Evolutionary conservation across 2,888 invertebrate genomes (phyloP), one percentile per base, ranked within the genome.

Genomic region (Mellilla xanthometata): DNA sequence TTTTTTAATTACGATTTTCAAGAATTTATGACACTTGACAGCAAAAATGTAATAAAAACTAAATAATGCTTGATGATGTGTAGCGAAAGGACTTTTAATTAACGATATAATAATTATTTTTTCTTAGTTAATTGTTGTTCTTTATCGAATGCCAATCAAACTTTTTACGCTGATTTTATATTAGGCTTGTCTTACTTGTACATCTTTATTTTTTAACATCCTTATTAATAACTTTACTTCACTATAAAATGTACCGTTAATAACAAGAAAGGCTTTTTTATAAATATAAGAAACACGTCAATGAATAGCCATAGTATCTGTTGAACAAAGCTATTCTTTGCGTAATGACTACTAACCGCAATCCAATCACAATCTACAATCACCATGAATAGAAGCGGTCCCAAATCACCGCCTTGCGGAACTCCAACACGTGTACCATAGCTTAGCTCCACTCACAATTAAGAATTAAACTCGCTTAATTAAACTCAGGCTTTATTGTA

Each of bases 381-480:
- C 65, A 80, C 84, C 81, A 80, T 76, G 69, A 78, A 81, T 78
- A 66, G 72, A 65, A 68, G 43, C 46, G 67, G 68, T 59, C 70
- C 68, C 65, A 68, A 61, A 60, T 56, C 50, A 54, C 63, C 60
- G 63, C 77, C 76, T 74, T 74, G 78, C 59, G 75, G 68, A 71
- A 76, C 78, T 61, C 69, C 69, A 79, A 87, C 88, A 86, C 88
- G 88, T 88, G 88, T 87, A 77, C 71, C 68, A 54, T 68, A 70
- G 87, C 83, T 88, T 83, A 86, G 81, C 81, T 78, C 79, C 79
- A 81, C 83, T 85, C 76, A 86, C 83, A 88, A 88, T 86, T 85
- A 85, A 85, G 84, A 83, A 80, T 85, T 80, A 86, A 86, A 78
- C 82, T 72, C 81, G 85, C 84, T 86, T 88, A 88, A 88, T 88